phyloP scores from a whole-genome alignment of 1,140 invertebrate genomes.

The Habropoda laboriosa region DNA sequence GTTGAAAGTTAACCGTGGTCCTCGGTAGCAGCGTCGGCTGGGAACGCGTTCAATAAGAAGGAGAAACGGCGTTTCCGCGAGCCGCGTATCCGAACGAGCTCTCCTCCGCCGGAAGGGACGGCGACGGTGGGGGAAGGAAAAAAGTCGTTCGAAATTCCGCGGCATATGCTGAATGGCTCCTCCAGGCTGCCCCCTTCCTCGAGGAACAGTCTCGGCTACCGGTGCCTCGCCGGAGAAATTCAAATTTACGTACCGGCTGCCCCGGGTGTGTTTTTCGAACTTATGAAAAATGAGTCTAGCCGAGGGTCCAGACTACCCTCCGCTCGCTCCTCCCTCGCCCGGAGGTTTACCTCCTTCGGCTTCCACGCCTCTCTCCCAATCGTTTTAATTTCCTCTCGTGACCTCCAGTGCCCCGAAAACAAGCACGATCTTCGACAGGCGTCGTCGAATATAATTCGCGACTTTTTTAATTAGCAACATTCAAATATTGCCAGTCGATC shows the following conservation, averaged over 20 bases:
- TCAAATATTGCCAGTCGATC: too few relatives aligned
- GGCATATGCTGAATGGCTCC: constrained; percentile 74
- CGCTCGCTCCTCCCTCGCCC: not conserved
- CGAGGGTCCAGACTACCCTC: constrained; percentile 37
- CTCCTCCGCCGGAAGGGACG: too few relatives aligned
- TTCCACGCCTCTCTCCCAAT: constrained; percentile 31
- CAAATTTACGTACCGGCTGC: constrained; percentile 78
- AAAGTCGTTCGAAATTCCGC: constrained; percentile 76
- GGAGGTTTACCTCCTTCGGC: constrained; percentile 33
- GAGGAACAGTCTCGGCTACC: constrained; percentile 36
- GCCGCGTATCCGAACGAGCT: not conserved
- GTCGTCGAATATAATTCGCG: too few relatives aligned
- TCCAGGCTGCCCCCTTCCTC: constrained; percentile 54
- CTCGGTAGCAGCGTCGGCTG: too few relatives aligned
- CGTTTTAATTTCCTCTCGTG: constrained; percentile 32
- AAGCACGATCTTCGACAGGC: constrained; percentile 15
- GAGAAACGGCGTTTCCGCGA: constrained; percentile 4
- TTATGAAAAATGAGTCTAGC: constrained; percentile 80
- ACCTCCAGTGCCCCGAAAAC: not conserved
- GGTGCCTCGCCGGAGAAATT: constrained; percentile 70
- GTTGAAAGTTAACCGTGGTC: not conserved
- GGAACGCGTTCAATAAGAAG: constrained; percentile 7
- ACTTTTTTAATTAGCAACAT: too few relatives aligned
- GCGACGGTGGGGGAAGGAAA: constrained; percentile 35
- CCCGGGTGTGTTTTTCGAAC: constrained; percentile 76